These are phyloP conservation scores for Nephrocerus scutellatus DNA, from an alignment of 2,888 invertebrate species.

Conservation along the genomic window DNA sequence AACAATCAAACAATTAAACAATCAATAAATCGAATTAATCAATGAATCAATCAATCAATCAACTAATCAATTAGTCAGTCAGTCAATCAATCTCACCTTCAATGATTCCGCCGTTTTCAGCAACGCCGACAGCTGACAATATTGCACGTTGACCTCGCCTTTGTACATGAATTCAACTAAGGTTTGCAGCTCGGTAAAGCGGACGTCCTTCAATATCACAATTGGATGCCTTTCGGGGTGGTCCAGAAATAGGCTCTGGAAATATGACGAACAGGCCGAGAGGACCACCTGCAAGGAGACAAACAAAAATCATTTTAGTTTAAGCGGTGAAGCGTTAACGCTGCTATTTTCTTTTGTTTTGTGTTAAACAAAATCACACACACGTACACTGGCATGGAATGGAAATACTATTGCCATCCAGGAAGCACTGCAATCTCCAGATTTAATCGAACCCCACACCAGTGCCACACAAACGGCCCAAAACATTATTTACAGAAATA, in stretches of 20 bases:
- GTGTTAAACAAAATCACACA: constrained; percentile 10
- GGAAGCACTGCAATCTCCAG: too few relatives aligned
- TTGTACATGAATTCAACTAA: constrained; percentile 95
- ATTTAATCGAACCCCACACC: background rate
- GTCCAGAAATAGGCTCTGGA: constrained; percentile 87
- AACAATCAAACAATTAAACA: too few relatives aligned
- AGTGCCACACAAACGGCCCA: background rate
- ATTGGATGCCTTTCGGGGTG: constrained; percentile 89
- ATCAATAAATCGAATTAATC: background rate
- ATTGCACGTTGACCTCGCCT: constrained; percentile 91
- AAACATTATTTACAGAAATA: background rate
- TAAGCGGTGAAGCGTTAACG: constrained; percentile 1
- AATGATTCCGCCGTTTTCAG: constrained; percentile 89
- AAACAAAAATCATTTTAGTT: constrained; percentile 6
- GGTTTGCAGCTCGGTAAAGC: constrained; percentile 81
- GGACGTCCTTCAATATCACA: constrained; percentile 91
- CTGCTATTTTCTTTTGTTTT: constrained; percentile 6
- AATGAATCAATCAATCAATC: too few relatives aligned
- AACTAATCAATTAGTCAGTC: too few relatives aligned
- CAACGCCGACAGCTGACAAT: constrained; percentile 83
- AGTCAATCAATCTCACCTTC: constrained; percentile 53
- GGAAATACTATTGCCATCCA: too few relatives aligned
- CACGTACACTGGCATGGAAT: too few relatives aligned
- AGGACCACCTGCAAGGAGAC: constrained; percentile 66
- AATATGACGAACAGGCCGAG: constrained; percentile 92